phyloP scores from a whole-genome alignment of 2,113 vertebrate genomes.

The Lamprotornis superbus region DNA sequence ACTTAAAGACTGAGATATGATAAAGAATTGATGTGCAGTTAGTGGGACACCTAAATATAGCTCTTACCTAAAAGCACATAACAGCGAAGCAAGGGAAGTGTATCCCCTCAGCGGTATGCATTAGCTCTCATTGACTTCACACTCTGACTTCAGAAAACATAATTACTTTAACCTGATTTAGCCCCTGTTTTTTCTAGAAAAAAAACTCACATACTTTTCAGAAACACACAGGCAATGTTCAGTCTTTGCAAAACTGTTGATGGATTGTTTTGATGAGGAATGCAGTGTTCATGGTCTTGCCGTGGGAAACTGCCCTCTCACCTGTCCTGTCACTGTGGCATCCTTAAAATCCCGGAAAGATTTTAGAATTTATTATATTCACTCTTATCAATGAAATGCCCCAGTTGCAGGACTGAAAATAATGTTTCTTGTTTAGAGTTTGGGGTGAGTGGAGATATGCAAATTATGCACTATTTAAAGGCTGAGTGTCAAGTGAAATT shows the following conservation, averaged over 20 bases:
- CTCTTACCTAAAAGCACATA: constrained; percentile 7
- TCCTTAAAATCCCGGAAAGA: background rate
- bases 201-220: background rate
- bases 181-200: background rate
- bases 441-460: background rate
- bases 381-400: background rate
- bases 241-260: background rate
- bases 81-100: background rate
- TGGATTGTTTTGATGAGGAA: background rate
- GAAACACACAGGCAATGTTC: background rate
- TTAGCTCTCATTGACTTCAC: constrained; percentile 14
- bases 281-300: fast-evolving
- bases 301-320: background rate
- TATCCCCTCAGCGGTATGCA: background rate
- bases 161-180: constrained; percentile 23
- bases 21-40: constrained; percentile 53
- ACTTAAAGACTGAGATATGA: background rate
- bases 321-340: background rate
- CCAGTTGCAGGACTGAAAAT: background rate
- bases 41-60: constrained; percentile 31
- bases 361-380: background rate
- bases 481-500: background rate
- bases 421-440: background rate
- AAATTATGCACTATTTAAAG: background rate
- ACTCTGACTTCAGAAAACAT: background rate